Conservation (phyloP, 2,888 invertebrate genomes). For the Microdon myrmicae region DNA sequence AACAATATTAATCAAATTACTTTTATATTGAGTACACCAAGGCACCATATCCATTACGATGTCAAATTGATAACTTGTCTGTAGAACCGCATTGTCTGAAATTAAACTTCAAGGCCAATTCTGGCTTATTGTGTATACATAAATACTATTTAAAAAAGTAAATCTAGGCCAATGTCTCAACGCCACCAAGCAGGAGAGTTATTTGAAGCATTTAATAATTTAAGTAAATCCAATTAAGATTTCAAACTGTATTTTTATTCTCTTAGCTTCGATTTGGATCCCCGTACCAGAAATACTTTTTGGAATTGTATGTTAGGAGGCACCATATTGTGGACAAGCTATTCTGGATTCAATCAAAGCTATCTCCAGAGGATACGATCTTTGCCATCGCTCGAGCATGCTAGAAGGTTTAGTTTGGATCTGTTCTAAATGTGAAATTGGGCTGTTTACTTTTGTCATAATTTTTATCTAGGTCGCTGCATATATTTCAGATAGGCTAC, state of each 20-base stretch:
- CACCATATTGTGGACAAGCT: conserved; percentile 71
- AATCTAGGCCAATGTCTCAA: not conserved
- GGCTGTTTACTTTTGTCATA: not conserved
- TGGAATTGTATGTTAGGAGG: conserved; percentile 73
- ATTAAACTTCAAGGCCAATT: no score
- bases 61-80: no score
- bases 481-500: conserved; percentile 70
- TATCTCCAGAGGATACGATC: conserved; percentile 78
- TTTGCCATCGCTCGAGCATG: conserved; percentile 70
- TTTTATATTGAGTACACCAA: no score
- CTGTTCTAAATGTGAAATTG: not conserved
- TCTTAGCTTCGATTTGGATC: conserved; percentile 71
- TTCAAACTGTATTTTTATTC: not conserved
- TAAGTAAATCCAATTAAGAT: not conserved
- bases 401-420: conserved; percentile 66
- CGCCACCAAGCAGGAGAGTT: not conserved
- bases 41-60: no score
- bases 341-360: conserved; percentile 77
- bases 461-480: conserved; percentile 66
- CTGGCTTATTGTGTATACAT: no score
- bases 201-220: not conserved
- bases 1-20: no score
- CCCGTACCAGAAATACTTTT: conserved; percentile 72
- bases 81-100: no score
- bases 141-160: no score